phyloP scores from a whole-genome alignment of 2,888 invertebrate genomes.

The Drosophila borealis region DNA sequence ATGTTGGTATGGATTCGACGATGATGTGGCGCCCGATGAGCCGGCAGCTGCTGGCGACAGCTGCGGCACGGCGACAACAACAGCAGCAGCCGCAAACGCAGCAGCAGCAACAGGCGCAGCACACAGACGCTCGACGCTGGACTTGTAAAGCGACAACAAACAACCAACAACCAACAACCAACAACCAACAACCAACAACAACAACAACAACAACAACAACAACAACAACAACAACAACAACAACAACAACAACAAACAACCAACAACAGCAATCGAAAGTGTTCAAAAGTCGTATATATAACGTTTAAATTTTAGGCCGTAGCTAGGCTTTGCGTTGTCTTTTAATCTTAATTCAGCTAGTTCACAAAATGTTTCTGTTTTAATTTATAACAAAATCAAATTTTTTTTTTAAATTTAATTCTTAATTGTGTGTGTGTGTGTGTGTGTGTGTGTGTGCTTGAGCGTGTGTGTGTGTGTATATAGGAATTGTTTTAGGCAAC shows the following conservation, averaged over 20 bases:
- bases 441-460: background rate
- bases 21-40: constrained; percentile 54
- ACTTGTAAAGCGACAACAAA: background rate
- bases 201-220: constrained; percentile 1
- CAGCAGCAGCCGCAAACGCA: background rate
- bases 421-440: constrained; percentile 1
- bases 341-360: constrained; percentile 31
- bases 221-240: constrained; percentile 9
- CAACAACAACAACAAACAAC: constrained; percentile 16
- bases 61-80: constrained; percentile 14
- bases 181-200: constrained; percentile 10
- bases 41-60: constrained; percentile 10
- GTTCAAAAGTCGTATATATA: constrained; percentile 68
- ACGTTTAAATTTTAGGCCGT: constrained; percentile 36
- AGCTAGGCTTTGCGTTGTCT: constrained; percentile 42
- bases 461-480: constrained; percentile 25
- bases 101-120: background rate
- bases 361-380: constrained; percentile 45
- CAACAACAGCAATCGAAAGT: constrained; percentile 64
- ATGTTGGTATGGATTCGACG: constrained; percentile 85
- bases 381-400: constrained; percentile 17
- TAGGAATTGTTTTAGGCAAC: constrained; percentile 31
- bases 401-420: constrained; percentile 8
- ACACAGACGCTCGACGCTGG: background rate
- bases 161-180: constrained; percentile 3